These are phyloP conservation scores for Tolmerus cingulatus DNA, from an alignment of 2,888 invertebrate species.

Conservation along the genomic window DNA sequence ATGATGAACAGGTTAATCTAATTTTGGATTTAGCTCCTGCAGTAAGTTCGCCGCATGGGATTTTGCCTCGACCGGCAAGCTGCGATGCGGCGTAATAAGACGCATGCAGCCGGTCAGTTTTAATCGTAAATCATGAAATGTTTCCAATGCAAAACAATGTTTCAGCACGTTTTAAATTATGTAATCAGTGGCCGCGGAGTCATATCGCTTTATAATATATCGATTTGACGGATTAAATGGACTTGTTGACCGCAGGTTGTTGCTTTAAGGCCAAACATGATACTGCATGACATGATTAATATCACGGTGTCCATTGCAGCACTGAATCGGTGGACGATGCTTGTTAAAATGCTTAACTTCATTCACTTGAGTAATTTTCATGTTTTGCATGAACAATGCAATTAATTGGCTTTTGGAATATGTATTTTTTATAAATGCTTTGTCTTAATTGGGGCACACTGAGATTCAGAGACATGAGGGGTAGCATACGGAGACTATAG, in stretches of 20 bases:
- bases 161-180: neutral
- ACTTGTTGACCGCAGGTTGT: conserved; percentile 15
- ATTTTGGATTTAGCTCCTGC: neutral
- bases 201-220: neutral
- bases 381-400: neutral
- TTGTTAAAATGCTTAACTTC: neutral
- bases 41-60: neutral
- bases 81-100: neutral
- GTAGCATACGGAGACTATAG: neutral
- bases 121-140: neutral
- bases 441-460: neutral
- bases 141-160: neutral
- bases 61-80: neutral
- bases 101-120: neutral
- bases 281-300: neutral
- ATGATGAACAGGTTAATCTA: neutral
- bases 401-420: neutral
- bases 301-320: neutral
- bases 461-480: neutral
- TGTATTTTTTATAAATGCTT: neutral
- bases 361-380: neutral
- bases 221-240: neutral
- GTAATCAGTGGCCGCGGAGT: neutral
- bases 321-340: neutral
- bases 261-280: neutral